These are phyloP conservation scores for Eubucco bourcierii DNA, from an alignment of 2,113 vertebrate genomes.

Conservation along the genomic window DNA sequence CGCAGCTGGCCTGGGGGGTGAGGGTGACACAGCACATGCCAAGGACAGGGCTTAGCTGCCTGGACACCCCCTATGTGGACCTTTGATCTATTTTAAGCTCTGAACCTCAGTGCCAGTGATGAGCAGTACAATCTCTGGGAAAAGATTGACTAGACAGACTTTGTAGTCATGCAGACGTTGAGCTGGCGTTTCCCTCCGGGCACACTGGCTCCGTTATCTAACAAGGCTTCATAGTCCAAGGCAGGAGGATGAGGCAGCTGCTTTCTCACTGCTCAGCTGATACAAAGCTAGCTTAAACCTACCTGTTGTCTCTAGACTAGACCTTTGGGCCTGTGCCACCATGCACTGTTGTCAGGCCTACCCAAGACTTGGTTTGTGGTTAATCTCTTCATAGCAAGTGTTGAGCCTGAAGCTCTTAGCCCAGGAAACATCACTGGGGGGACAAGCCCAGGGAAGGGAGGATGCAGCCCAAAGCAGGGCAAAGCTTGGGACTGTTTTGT, in stretches of 20 bases:
- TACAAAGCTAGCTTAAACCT: background rate
- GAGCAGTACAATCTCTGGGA: background rate
- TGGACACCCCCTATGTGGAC: accelerated
- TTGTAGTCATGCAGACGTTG: background rate
- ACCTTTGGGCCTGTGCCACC: background rate
- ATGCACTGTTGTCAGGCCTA: accelerated
- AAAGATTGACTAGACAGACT: background rate
- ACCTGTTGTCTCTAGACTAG: accelerated
- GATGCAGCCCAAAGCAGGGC: background rate
- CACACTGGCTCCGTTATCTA: accelerated
- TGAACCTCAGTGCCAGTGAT: background rate
- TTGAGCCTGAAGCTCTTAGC: background rate
- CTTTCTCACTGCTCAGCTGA: background rate
- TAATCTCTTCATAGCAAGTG: background rate
- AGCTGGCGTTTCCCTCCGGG: accelerated
- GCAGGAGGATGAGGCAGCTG: background rate
- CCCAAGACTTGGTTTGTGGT: background rate
- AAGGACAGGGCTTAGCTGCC: background rate
- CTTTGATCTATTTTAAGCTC: background rate
- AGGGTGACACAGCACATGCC: background rate
- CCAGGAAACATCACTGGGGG: background rate
- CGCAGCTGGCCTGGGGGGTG: background rate
- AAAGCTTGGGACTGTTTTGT: accelerated
- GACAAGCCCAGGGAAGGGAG: accelerated
- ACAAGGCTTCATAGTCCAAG: background rate